Base-by-base conservation (phyloP, 2,888 invertebrate species). In the Synergus itoensis region DNA sequence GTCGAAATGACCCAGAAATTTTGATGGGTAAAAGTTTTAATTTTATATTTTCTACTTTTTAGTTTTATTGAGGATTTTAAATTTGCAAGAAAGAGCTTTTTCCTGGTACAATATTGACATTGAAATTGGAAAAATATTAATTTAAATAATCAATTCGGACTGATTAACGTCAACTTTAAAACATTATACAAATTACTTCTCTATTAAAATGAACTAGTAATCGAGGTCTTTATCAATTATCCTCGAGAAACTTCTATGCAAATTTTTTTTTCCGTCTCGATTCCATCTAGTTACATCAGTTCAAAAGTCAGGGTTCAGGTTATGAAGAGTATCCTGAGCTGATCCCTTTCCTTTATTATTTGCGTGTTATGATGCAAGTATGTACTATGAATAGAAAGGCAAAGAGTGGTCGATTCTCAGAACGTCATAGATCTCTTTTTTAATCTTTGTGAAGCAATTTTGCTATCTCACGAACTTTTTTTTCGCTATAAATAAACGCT, bases 351-450 rank as follows among this genome's bases (percentile, higher is more conserved):
- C 48, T 69, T 16, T 69, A 48, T 48, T 69, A 45, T 28, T 36
- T 53, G 21, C 36, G 16, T 53, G n/a, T 73, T 73, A 81, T 21
- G 62, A 43, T 73, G 16, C 16, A 45, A 41, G 63, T n/a, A 45
- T 28, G 53, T n/a, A 18, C 21, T 75, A 65, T 41, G 48, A 57
- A 75, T 48, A 77, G 75, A 79, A 67, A 75, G 60, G 28, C 40
- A 40, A 43, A 40, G 48, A 63, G n/a, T 73, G 41, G 21, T 73
- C 45, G 75, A 80, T 53, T 53, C 14, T 63, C 36, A 36, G 43
- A 78, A 60, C 63, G 57, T 67, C 43, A 28, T 14, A 73, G 28
- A 28, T 69, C 16, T 48, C 21, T 69, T 45, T 53, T 69, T 36
- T 48, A 73, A 73, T 36, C 16, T 36, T 48, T 48, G 48, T 28